phyloP scores from a whole-genome alignment of 1,140 invertebrate species.

The Mizuhopecten yessoensis region DNA sequence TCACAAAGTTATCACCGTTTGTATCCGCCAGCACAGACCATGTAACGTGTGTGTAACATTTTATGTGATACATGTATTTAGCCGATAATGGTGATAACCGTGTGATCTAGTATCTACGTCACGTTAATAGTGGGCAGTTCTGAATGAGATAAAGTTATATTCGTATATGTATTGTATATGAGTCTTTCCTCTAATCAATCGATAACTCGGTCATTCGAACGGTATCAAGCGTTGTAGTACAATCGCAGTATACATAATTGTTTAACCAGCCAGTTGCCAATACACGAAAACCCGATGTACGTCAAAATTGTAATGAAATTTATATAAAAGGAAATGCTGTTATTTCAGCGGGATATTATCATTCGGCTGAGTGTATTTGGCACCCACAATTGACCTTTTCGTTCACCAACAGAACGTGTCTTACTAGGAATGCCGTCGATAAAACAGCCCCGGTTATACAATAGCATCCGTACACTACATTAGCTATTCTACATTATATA shows the following conservation, averaged over 20 bases:
- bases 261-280: neutral
- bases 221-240: neutral
- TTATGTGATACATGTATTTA: too few species aligned
- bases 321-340: neutral
- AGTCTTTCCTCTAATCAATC: neutral
- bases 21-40: too few species aligned
- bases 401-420: neutral
- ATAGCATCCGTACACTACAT: neutral
- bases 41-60: too few species aligned
- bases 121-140: neutral
- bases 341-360: neutral
- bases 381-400: neutral
- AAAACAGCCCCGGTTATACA: neutral
- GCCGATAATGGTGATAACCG: neutral
- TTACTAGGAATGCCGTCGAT: neutral
- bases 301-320: neutral
- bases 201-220: neutral
- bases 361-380: neutral
- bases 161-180: neutral
- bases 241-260: neutral
- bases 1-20: too few species aligned
- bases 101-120: neutral
- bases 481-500: neutral
- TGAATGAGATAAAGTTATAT: neutral
- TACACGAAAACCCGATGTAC: neutral